Percentiles rank a stretch among this genome's conserved stretches.
phyloP scores from a whole-genome alignment of 2,888 invertebrate species.

The Epistrophella euchroma region DNA sequence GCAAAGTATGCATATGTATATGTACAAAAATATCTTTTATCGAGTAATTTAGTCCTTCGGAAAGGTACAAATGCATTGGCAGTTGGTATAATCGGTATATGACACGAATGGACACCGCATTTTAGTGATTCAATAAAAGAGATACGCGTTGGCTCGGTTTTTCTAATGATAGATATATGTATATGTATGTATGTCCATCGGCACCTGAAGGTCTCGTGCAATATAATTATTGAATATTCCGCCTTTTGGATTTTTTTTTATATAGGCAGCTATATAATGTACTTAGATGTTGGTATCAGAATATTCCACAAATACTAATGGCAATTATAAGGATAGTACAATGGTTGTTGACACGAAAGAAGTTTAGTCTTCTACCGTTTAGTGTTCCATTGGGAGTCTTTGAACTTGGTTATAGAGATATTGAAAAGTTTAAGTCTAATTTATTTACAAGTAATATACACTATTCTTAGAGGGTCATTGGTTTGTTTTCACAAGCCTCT shows the following conservation, averaged over 20 bases:
- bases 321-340: slow-evolving; percentile 59
- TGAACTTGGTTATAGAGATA: slow-evolving; percentile 49
- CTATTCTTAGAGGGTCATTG: slow-evolving; percentile 49
- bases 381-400: slow-evolving; percentile 53
- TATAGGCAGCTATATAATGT: not conserved
- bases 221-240: slow-evolving; percentile 65
- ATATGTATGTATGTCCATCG: not conserved
- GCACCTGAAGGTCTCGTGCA: slow-evolving; percentile 21
- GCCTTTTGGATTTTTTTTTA: slow-evolving; percentile 30
- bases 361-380: slow-evolving; percentile 19
- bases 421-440: slow-evolving; percentile 6
- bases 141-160: slow-evolving; percentile 21
- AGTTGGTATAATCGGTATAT: slow-evolving; percentile 25
- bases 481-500: slow-evolving; percentile 43
- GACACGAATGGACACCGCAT: slow-evolving; percentile 45
- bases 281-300: not conserved
- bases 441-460: slow-evolving; percentile 7
- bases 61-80: slow-evolving; percentile 35
- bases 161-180: slow-evolving; percentile 14
- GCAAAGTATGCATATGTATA: not conserved
- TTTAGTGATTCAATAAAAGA: slow-evolving; percentile 45
- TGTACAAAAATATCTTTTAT: slow-evolving; percentile 9
- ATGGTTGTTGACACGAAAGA: slow-evolving; percentile 41
- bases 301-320: slow-evolving; percentile 45
- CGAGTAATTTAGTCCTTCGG: slow-evolving; percentile 18